These are phyloP conservation scores for Crotalus horridus DNA, from an alignment of 2,113 vertebrate genomes.

Conservation along the genomic window DNA sequence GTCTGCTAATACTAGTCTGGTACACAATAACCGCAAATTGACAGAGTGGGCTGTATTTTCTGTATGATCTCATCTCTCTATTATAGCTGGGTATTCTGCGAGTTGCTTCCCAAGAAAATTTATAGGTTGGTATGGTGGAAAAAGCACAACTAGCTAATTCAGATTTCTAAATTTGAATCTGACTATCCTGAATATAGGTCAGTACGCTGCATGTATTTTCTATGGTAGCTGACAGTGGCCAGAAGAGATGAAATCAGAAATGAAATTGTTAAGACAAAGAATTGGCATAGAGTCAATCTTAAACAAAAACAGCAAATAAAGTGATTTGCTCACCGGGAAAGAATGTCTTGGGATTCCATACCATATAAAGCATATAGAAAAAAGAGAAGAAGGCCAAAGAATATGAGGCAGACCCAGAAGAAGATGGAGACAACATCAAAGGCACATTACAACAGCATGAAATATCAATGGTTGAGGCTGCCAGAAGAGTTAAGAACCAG, in stretches of 20 bases:
- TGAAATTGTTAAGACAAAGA: background rate
- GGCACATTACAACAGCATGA: background rate
- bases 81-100: background rate
- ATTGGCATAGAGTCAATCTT: background rate
- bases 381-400: background rate
- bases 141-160: background rate
- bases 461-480: background rate
- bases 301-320: background rate
- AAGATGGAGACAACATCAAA: background rate
- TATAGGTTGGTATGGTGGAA: background rate
- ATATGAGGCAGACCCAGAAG: background rate
- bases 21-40: background rate
- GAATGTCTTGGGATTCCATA: background rate
- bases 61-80: background rate
- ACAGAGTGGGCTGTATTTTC: background rate
- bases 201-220: background rate
- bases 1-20: background rate
- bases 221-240: background rate
- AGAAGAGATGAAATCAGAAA: background rate
- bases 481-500: background rate
- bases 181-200: background rate
- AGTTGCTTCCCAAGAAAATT: background rate
- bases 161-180: background rate
- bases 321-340: background rate
- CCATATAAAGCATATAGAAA: background rate